These are phyloP conservation scores for Crematogaster levior DNA, from an alignment of 2,888 invertebrate genomes.

Conservation along the genomic window DNA sequence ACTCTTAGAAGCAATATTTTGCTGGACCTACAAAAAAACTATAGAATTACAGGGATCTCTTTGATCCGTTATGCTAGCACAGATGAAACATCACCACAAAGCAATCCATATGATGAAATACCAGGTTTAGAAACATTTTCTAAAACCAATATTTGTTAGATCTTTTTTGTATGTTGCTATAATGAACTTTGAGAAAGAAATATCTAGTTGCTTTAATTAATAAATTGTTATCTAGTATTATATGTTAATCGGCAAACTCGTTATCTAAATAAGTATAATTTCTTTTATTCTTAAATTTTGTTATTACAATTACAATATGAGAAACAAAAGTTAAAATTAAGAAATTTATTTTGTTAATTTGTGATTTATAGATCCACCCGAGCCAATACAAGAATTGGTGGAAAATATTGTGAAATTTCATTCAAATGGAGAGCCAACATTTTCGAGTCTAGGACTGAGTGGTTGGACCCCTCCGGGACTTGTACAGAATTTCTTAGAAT, in stretches of 20 bases:
- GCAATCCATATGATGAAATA: constrained; percentile 42
- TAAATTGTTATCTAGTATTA: not conserved
- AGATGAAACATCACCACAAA: constrained; percentile 26
- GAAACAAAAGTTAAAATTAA: not conserved
- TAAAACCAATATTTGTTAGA: not conserved
- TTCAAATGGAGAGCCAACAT: constrained; percentile 90
- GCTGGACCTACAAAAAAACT: constrained; percentile 35
- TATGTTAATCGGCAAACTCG: too few relatives aligned
- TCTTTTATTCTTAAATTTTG: not conserved
- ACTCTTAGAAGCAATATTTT: not conserved
- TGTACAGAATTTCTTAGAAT: constrained; percentile 93
- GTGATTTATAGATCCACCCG: constrained; percentile 72
- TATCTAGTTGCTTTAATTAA: not conserved
- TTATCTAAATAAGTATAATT: not conserved
- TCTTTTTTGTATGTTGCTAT: not conserved
- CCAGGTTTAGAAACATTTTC: constrained; percentile 41
- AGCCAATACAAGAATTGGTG: constrained; percentile 73
- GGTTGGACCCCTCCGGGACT: constrained; percentile 92
- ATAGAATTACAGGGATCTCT: constrained; percentile 59
- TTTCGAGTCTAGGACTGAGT: constrained; percentile 93
- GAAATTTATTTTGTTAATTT: constrained; percentile 19
- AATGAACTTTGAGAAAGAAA: not conserved
- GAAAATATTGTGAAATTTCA: constrained; percentile 55
- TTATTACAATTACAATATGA: not conserved
- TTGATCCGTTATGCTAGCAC: constrained; percentile 75